Base-by-base conservation (phyloP, 2,113 vertebrate species). In the Apus apus region DNA sequence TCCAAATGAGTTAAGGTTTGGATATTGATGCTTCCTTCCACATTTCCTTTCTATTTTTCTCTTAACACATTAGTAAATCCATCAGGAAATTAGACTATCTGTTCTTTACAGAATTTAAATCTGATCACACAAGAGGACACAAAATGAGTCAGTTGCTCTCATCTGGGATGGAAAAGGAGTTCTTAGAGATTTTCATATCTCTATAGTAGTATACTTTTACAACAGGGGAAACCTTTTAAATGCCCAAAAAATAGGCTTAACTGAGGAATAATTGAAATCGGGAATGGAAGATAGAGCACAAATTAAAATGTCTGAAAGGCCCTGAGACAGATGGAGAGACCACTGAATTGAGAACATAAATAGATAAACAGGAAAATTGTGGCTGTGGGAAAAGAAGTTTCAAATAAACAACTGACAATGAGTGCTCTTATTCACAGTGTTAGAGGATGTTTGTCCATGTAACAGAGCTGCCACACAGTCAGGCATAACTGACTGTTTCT, bases 131-230 rank as follows among this genome's bases (percentile, higher is more conserved):
- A 85, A 75, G 64, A 96, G 85, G 82, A 87, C 60, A 53, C 57
- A 22, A 93, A 94, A 91, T 97, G 92, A 97, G 51, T 95, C 90
- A 95, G 16, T 97, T 97, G 64, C 26, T 94, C 23, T 96, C 57
- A 30, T 40, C 34, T 43, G 21, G 56, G 54, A 11, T 60, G 67
- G 32, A 64, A 90, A 67, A 81, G 19, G 7, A 61, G 51, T 74
- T 70, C 32, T 84, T 87, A 54, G 29, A 43, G 11, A 10, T 65
- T 62, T 89, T 36, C 8, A 4, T 54, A 26, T 65, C 81, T 93
- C 88, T 58, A 45, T 84, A 90, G 27, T 40, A 57, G n/a, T 83
- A 34, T 78, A 78, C 74, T 64, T 95, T 85, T 56, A 48, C n/a
- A 90, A 64, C 8, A 60, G 19, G 43, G 36, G 56, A 53, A 92